phyloP scores from a whole-genome alignment of 2,797 vertebrate genomes.

The Morelia viridis region DNA sequence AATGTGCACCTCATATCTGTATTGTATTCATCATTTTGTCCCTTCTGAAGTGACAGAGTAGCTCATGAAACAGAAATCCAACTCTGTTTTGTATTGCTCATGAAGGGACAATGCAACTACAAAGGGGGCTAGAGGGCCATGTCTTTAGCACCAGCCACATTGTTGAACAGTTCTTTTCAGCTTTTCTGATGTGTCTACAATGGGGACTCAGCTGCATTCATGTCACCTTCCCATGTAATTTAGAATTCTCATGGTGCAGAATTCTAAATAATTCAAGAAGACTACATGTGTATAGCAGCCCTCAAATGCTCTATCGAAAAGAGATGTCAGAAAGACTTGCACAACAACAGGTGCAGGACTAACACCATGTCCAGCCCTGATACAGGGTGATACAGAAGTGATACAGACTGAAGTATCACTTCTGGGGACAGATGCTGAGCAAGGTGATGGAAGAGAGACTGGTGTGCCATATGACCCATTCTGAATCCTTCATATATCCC shows the following conservation, averaged over 20 bases:
- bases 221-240: neutral
- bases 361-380: neutral
- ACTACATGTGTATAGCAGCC: neutral
- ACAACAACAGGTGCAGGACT: neutral
- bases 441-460: neutral
- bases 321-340: neutral
- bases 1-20: neutral
- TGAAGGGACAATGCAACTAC: neutral
- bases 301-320: neutral
- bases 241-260: neutral
- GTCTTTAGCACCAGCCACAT: neutral
- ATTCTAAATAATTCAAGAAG: neutral
- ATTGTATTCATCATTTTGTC: constrained; percentile 16
- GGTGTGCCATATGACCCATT: neutral
- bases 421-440: neutral
- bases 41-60: neutral
- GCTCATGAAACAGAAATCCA: neutral
- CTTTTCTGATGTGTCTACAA: neutral
- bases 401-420: neutral
- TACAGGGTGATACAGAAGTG: neutral
- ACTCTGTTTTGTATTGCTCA: neutral
- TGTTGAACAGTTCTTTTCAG: neutral
- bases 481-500: neutral
- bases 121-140: too few relatives aligned
- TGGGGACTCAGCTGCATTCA: neutral